Percentiles rank a stretch among this genome's conserved stretches.
Conservation (phyloP, 2,888 invertebrate species). For the Didymodactylos carnosus region DNA sequence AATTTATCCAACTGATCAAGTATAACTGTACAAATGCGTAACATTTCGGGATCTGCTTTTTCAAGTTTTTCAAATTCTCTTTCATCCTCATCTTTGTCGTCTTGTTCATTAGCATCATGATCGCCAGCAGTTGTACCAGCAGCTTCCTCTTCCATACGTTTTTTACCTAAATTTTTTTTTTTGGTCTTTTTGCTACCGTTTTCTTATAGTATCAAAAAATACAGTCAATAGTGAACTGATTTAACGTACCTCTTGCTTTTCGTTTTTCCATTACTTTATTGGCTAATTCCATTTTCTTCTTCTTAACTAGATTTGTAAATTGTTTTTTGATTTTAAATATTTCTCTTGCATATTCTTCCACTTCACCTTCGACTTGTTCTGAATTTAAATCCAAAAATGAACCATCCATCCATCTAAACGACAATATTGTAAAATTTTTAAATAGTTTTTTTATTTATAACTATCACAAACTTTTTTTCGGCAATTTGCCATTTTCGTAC, state of each 20-base stretch:
- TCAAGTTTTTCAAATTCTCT: constrained; percentile 54
- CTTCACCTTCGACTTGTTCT: constrained; percentile 53
- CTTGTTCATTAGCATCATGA: constrained; percentile 25
- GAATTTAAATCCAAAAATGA: constrained; percentile 66
- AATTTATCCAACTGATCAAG: constrained; percentile 40
- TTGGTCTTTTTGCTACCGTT: not conserved
- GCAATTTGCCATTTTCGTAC: constrained; percentile 57
- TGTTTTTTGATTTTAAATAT: constrained; percentile 57
- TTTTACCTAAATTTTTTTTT: not conserved
- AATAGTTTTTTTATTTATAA: not conserved
- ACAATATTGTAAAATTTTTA: not conserved
- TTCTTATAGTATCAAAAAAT: not conserved
- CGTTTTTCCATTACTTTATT: constrained; percentile 5
- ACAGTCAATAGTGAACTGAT: not conserved
- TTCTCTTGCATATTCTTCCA: constrained; percentile 54
- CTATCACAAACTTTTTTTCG: constrained; percentile 41
- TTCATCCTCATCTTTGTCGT: constrained; percentile 41
- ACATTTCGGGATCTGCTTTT: constrained; percentile 44
- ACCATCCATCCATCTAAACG: constrained; percentile 65
- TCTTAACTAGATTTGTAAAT: constrained; percentile 30
- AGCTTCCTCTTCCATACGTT: not conserved
- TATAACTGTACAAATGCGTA: constrained; percentile 26
- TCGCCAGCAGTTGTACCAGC: not conserved
- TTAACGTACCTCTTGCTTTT: constrained; percentile 3
- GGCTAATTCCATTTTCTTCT: constrained; percentile 21